Percentiles rank a stretch among this genome's conserved stretches.
Evolutionary conservation across 2,888 invertebrate species (phyloP).

Genomic region (Plutella xylostella): DNA sequence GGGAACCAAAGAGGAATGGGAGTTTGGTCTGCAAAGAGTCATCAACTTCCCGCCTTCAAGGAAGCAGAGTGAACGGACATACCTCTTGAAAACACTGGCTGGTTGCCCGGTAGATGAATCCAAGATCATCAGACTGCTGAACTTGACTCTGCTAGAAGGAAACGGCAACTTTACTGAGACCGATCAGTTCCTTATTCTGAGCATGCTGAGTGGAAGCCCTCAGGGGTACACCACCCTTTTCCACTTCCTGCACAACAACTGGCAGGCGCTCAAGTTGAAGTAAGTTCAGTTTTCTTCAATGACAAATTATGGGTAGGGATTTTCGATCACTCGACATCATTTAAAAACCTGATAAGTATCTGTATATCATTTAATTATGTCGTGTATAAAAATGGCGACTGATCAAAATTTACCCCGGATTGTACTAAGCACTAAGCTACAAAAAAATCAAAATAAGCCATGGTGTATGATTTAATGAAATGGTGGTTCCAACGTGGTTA

Average conservation of each 20-base stretch:
- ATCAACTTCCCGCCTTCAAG: constrained; percentile 79
- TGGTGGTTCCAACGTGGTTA: too few relatives aligned
- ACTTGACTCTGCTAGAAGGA: constrained; percentile 76
- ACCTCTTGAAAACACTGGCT: constrained; percentile 80
- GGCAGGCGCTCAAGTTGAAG: constrained; percentile 76
- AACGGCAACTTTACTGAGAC: constrained; percentile 82
- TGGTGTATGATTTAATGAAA: too few relatives aligned
- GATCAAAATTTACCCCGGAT: too few relatives aligned
- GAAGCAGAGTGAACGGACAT: constrained; percentile 80
- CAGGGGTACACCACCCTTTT: constrained; percentile 80
- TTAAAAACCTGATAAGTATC: too few relatives aligned
- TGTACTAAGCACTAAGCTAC: too few relatives aligned
- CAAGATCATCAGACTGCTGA: constrained; percentile 74
- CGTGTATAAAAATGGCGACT: too few relatives aligned
- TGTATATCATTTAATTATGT: too few relatives aligned
- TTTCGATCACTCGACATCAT: too few relatives aligned
- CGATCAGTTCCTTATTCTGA: constrained; percentile 80
- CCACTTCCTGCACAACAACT: constrained; percentile 77
- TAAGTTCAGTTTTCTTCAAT: too few relatives aligned
- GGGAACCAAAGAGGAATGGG: constrained; percentile 85
- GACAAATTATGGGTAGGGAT: too few relatives aligned
- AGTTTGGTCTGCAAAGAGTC: constrained; percentile 82
- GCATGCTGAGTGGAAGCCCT: constrained; percentile 78
- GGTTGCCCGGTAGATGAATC: constrained; percentile 80
- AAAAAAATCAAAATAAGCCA: too few relatives aligned